Percentiles rank a stretch among this genome's conserved stretches.
Conservation (phyloP, 2,888 invertebrate genomes). For the Calameuta filiformis region DNA sequence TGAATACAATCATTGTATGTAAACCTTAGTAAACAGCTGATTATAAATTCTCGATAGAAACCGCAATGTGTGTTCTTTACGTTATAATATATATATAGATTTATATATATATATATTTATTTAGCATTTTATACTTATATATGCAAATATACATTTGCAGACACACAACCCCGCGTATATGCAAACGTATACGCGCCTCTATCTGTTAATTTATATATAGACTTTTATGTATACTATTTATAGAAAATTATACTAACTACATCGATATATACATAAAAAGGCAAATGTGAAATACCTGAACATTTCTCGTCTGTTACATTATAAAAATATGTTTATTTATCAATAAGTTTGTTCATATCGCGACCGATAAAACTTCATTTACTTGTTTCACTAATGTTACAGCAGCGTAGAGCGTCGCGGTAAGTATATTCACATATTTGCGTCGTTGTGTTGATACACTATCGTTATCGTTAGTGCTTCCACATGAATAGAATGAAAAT, state of each 20-base stretch:
- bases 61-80: constrained; percentile 34
- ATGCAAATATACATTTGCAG: constrained; percentile 7
- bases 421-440: constrained; percentile 48
- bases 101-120: constrained; percentile 30
- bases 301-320: constrained; percentile 47
- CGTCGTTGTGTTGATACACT: constrained; percentile 37
- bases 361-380: constrained; percentile 27
- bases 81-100: constrained; percentile 39
- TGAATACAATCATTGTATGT: constrained; percentile 48
- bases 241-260: constrained; percentile 64
- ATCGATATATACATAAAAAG: constrained; percentile 65
- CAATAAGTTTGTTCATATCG: constrained; percentile 42
- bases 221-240: constrained; percentile 41
- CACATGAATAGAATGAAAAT: not conserved
- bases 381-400: constrained; percentile 49
- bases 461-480: constrained; percentile 23
- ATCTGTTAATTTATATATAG: not conserved
- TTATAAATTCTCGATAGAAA: constrained; percentile 44
- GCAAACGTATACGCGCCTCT: not conserved
- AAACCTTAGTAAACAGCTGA: constrained; percentile 51
- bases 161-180: not conserved
- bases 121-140: constrained; percentile 9
- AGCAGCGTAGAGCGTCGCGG: constrained; percentile 47
- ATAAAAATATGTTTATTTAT: constrained; percentile 59
- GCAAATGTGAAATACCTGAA: constrained; percentile 65